phyloP scores from a whole-genome alignment of 2,797 vertebrate genomes.

The Acanthopagrus latus region DNA sequence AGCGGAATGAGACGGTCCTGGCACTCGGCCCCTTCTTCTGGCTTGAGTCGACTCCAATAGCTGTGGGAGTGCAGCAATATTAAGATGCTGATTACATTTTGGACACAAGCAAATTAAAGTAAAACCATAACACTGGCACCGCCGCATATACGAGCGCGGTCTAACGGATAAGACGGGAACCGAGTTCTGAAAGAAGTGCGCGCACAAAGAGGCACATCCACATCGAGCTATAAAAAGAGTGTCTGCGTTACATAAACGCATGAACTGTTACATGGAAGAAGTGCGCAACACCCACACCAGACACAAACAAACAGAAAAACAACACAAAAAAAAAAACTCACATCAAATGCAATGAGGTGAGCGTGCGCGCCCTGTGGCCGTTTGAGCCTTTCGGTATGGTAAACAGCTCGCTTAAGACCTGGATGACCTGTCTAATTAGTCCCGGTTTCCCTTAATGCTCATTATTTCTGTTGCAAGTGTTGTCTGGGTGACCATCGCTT shows the following conservation, averaged over 20 bases:
- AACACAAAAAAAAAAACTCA: too few relatives aligned
- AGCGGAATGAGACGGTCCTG: conserved; percentile 50
- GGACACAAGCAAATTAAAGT: conserved; percentile 67
- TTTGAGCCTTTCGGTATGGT: conserved; percentile 14
- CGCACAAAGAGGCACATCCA: conserved; percentile 22
- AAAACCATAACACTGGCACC: conserved; percentile 47
- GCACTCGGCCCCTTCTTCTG: conserved; percentile 46
- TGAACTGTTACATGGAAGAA: conserved; percentile 25
- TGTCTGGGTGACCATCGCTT: conserved; percentile 23
- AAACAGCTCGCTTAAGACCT: conserved; percentile 9
- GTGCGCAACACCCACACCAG: conserved; percentile 43
- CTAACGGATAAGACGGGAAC: conserved; percentile 32
- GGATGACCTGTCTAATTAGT: conserved; percentile 29
- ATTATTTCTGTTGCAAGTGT: neutral
- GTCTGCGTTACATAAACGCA: conserved; percentile 51
- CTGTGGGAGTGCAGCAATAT: conserved; percentile 61
- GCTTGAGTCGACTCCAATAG: conserved; percentile 49
- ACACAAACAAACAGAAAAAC: conserved; percentile 29
- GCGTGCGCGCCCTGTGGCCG: neutral
- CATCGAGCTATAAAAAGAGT: conserved; percentile 44
- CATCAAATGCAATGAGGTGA: neutral
- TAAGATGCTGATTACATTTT: conserved; percentile 63
- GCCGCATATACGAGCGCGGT: conserved; percentile 34
- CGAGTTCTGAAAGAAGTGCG: conserved; percentile 30
- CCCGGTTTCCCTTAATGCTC: neutral